Percentiles rank a stretch among this genome's conserved stretches.
These are phyloP conservation scores for Drosophila incognita DNA, from an alignment of 2,888 invertebrate genomes.

Conservation along the genomic window DNA sequence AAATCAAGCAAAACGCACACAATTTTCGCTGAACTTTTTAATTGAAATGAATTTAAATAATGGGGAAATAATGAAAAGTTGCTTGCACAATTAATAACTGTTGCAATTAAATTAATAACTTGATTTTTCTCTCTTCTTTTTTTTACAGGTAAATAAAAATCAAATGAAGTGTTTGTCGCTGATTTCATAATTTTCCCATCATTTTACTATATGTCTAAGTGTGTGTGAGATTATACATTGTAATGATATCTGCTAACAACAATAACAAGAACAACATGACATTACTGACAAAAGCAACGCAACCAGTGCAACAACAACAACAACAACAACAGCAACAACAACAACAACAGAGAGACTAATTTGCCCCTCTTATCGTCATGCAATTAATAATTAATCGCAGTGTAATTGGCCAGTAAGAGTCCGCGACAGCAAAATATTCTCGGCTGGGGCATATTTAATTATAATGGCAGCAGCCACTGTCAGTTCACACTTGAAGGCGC, in stretches of 20 bases:
- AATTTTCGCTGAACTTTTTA: background rate
- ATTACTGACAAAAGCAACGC: constrained; percentile 10
- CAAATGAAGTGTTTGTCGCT: background rate
- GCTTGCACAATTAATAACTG: constrained; percentile 17
- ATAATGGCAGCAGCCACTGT: constrained; percentile 74
- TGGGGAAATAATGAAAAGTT: background rate
- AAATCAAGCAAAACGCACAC: background rate
- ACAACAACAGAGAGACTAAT: constrained; percentile 19
- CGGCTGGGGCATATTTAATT: constrained; percentile 18
- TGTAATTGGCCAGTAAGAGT: constrained; percentile 22
- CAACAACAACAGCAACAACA: constrained; percentile 1
- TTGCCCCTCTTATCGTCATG: constrained; percentile 20
- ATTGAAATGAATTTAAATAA: background rate
- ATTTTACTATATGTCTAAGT: background rate
- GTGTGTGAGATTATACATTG: constrained; percentile 11
- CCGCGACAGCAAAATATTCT: constrained; percentile 6
- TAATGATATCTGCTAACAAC: constrained; percentile 14
- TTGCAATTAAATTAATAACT: constrained; percentile 25
- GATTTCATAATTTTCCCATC: background rate
- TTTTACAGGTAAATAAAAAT: constrained; percentile 30
- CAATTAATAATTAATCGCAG: constrained; percentile 32
- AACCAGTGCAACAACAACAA: constrained; percentile 21
- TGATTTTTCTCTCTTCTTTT: constrained; percentile 7
- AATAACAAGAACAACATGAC: constrained; percentile 29
- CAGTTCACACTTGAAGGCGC: constrained; percentile 63